A percentile compares a stretch with the other conserved stretches of the same genome.
phyloP scores from a whole-genome alignment of 2,797 vertebrate genomes.

The Streptopelia turtur region DNA sequence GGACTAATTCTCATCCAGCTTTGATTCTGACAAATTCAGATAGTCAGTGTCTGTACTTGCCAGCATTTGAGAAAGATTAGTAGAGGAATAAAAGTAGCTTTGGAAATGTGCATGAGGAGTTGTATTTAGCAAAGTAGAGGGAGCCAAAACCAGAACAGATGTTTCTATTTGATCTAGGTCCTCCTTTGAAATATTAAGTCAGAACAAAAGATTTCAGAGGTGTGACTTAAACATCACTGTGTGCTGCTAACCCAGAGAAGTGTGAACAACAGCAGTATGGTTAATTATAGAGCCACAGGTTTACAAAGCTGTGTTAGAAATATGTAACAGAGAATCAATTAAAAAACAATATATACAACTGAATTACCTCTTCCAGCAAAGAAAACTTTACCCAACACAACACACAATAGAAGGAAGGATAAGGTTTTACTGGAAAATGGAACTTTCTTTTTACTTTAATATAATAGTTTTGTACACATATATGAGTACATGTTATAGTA shows the following conservation, averaged over 20 bases:
- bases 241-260: background rate
- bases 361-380: background rate
- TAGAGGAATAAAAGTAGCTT: background rate
- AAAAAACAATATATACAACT: background rate
- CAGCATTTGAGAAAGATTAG: background rate
- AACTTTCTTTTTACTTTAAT: background rate
- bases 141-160: background rate
- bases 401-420: background rate
- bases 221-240: background rate
- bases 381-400: background rate
- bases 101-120: background rate
- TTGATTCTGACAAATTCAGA: background rate
- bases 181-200: constrained; percentile 2
- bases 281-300: background rate
- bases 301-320: background rate
- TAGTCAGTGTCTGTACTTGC: background rate
- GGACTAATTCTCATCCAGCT: background rate
- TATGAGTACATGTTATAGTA: background rate
- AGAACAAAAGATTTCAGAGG: constrained; percentile 1
- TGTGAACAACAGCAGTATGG: background rate
- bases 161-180: background rate
- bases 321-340: background rate
- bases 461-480: background rate
- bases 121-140: background rate
- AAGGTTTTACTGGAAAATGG: background rate